A percentile compares a stretch with the other conserved stretches of the same genome.
phyloP scores from a whole-genome alignment of 2,797 vertebrate genomes.

The Diceros bicornis region DNA sequence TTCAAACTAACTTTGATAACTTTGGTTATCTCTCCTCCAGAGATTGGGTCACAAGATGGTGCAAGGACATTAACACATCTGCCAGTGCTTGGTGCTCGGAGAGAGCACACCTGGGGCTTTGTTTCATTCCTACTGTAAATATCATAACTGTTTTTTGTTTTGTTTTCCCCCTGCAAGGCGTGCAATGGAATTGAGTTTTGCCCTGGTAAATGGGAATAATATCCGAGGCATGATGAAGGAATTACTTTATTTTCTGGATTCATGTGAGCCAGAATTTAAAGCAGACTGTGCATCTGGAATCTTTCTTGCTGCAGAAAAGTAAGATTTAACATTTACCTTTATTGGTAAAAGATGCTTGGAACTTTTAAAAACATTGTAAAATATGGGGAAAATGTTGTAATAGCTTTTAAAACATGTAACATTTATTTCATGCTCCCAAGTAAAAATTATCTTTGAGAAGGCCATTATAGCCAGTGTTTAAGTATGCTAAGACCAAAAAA shows the following conservation, averaged over 20 bases:
- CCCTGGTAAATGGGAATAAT: slow-evolving; percentile 99
- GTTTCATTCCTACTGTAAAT: slow-evolving; percentile 64
- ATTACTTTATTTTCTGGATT: slow-evolving; percentile 99
- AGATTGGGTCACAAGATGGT: neutral
- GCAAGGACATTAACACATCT: neutral
- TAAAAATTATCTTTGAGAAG: slow-evolving; percentile 56
- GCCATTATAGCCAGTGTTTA: slow-evolving; percentile 5
- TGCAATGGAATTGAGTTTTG: slow-evolving; percentile 99
- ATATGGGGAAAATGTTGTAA: neutral
- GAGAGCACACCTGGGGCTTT: slow-evolving; percentile 42
- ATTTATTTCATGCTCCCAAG: slow-evolving; percentile 54
- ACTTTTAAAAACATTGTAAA: slow-evolving; percentile 64
- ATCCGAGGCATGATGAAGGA: slow-evolving; percentile 99
- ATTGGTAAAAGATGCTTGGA: slow-evolving; percentile 58
- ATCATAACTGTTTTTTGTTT: slow-evolving; percentile 12
- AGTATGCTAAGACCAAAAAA: neutral
- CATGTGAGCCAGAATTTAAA: slow-evolving; percentile 99
- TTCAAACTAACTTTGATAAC: slow-evolving; percentile 25
- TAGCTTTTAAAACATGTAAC: slow-evolving; percentile 2
- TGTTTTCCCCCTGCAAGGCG: slow-evolving; percentile 90
- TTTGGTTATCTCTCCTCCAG: neutral
- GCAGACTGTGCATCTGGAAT: slow-evolving; percentile 99
- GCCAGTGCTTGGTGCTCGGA: neutral
- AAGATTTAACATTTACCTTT: slow-evolving; percentile 86
- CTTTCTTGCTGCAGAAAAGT: slow-evolving; percentile 99